phyloP scores from a whole-genome alignment of 2,888 invertebrate species.

The Nomada ferruginata region DNA sequence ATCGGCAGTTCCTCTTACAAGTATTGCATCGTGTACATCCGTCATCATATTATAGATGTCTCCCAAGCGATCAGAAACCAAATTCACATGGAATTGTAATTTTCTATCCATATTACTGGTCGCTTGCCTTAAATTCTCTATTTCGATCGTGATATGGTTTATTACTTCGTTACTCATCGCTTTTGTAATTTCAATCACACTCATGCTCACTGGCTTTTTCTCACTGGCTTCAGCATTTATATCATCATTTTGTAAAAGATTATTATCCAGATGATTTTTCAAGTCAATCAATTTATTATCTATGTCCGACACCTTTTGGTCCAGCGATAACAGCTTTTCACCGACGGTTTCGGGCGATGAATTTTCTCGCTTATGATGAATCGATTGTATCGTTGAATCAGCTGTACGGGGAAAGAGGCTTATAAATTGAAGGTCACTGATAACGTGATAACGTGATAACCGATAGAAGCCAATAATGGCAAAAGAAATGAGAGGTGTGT shows the following conservation, averaged over 20 bases:
- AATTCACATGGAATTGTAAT: slow-evolving; percentile 93
- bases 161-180: slow-evolving; percentile 93
- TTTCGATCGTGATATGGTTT: slow-evolving; percentile 92
- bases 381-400: slow-evolving; percentile 78
- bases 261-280: slow-evolving; percentile 93
- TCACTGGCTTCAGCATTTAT: slow-evolving; percentile 95
- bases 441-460: background rate
- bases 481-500: background rate
- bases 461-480: background rate
- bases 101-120: slow-evolving; percentile 92
- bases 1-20: slow-evolving; percentile 87
- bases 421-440: too few species aligned
- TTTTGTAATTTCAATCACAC: slow-evolving; percentile 92
- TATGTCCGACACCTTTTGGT: slow-evolving; percentile 93
- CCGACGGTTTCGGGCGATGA: slow-evolving; percentile 76
- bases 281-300: slow-evolving; percentile 91
- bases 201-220: slow-evolving; percentile 93
- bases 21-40: slow-evolving; percentile 93
- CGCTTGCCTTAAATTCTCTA: slow-evolving; percentile 91
- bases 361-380: slow-evolving; percentile 75
- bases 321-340: slow-evolving; percentile 88
- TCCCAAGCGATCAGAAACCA: slow-evolving; percentile 92
- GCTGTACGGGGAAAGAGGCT: background rate
- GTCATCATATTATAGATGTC: slow-evolving; percentile 91
- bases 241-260: slow-evolving; percentile 91